Evolutionary conservation across 2,797 vertebrate species (phyloP).

Genomic region (Eospalax fontanierii): DNA sequence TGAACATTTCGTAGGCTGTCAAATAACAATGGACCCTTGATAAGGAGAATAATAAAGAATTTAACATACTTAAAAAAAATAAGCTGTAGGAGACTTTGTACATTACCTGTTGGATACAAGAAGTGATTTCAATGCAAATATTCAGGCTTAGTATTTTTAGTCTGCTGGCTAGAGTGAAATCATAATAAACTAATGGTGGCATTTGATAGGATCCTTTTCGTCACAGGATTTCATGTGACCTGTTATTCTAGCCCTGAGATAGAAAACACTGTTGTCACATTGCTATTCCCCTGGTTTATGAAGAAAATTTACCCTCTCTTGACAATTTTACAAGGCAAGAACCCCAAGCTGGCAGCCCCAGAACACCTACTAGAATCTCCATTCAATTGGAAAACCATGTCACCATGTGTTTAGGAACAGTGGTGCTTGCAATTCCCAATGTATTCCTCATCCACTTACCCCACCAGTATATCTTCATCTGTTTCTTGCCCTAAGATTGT

Average conservation of each 20-base stretch:
- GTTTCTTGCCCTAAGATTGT: background rate
- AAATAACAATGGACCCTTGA: background rate
- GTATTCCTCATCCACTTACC: background rate
- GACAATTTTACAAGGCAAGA: background rate
- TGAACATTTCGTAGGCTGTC: slow-evolving; percentile 43
- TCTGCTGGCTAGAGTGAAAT: slow-evolving; percentile 9
- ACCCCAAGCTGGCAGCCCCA: background rate
- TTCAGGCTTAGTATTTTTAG: background rate
- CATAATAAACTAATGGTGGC: slow-evolving; percentile 59
- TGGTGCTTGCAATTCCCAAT: background rate
- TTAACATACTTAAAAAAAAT: background rate
- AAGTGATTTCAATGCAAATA: slow-evolving; percentile 30
- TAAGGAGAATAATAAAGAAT: slow-evolving; percentile 41
- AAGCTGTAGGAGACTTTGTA: background rate
- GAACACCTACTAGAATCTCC: background rate
- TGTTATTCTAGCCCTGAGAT: background rate
- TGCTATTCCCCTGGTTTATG: background rate
- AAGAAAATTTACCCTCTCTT: background rate
- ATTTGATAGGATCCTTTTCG: background rate
- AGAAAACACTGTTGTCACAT: background rate
- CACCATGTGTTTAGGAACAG: background rate
- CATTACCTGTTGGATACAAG: slow-evolving; percentile 11
- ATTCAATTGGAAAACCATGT: background rate
- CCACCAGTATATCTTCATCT: background rate
- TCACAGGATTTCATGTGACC: background rate